phyloP scores from a whole-genome alignment of 2,888 invertebrate species.

The Pollenia labialis region DNA sequence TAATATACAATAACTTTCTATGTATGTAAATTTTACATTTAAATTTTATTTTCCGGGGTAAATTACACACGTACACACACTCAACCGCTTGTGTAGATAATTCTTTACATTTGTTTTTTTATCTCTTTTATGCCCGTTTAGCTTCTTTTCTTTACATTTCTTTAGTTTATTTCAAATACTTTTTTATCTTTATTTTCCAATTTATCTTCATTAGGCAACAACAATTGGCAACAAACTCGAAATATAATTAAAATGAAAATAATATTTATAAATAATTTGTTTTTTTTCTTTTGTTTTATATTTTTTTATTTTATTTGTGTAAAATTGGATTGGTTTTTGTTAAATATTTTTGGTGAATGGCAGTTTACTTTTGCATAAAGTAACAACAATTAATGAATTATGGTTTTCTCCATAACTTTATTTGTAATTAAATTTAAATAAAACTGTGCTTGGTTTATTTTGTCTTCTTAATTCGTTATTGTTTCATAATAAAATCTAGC shows the following conservation, averaged over 20 bases:
- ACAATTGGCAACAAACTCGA: conserved; percentile 36
- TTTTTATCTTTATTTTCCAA: conserved; percentile 15
- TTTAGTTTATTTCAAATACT: neutral
- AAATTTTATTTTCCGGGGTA: conserved; percentile 30
- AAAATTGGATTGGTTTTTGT: conserved; percentile 48
- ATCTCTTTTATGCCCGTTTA: conserved; percentile 8
- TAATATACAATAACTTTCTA: conserved; percentile 49
- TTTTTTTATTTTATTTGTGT: conserved; percentile 26
- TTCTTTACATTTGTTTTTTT: neutral
- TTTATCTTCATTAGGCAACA: conserved; percentile 40
- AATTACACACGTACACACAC: conserved; percentile 22
- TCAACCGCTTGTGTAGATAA: neutral
- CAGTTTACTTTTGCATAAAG: conserved; percentile 74
- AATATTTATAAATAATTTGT: conserved; percentile 5
- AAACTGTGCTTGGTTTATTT: conserved; percentile 22
- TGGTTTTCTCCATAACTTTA: conserved; percentile 20
- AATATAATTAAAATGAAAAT: conserved; percentile 32
- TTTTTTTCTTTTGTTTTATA: neutral
- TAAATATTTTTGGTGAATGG: conserved; percentile 72
- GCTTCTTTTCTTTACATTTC: conserved; percentile 25
- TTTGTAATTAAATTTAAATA: neutral
- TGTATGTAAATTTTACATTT: conserved; percentile 23
- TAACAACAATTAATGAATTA: conserved; percentile 54
- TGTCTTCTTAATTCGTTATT: neutral
- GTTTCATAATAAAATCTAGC: conserved; percentile 17